Conservation (phyloP, 2,113 vertebrate species). For the Condylura cristata region DNA sequence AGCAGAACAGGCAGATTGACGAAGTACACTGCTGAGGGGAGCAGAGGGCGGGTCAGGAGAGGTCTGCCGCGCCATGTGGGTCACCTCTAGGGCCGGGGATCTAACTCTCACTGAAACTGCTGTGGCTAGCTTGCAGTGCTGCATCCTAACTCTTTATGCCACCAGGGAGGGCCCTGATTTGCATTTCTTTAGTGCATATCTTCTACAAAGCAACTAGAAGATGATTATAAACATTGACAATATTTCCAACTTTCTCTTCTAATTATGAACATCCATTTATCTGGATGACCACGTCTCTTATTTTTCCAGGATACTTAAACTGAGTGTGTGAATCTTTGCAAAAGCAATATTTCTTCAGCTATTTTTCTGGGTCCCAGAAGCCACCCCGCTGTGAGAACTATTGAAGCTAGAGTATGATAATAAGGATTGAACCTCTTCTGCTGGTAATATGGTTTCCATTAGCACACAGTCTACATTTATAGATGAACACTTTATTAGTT, state of each 20-base stretch:
- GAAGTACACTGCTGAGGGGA: too few relatives aligned
- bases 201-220: neutral
- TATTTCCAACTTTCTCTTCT: conserved; percentile 41
- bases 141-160: too few relatives aligned
- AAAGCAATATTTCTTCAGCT: conserved; percentile 48
- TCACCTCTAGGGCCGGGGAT: too few relatives aligned
- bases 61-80: too few relatives aligned
- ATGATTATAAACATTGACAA: neutral
- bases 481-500: conserved; percentile 65
- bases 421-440: conserved; percentile 34
- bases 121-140: too few relatives aligned
- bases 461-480: neutral
- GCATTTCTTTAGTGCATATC: neutral
- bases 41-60: too few relatives aligned
- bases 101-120: too few relatives aligned
- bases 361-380: conserved; percentile 34
- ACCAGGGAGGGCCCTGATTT: too few relatives aligned
- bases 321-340: conserved; percentile 33
- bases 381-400: conserved; percentile 64
- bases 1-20: too few relatives aligned
- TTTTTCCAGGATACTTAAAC: conserved; percentile 46
- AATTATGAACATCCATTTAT: neutral
- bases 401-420: conserved; percentile 51
- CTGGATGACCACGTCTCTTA: neutral
- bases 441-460: conserved; percentile 64